These are phyloP conservation scores for Chunga burmeisteri DNA, from an alignment of 2,113 vertebrate species.

Conservation along the genomic window DNA sequence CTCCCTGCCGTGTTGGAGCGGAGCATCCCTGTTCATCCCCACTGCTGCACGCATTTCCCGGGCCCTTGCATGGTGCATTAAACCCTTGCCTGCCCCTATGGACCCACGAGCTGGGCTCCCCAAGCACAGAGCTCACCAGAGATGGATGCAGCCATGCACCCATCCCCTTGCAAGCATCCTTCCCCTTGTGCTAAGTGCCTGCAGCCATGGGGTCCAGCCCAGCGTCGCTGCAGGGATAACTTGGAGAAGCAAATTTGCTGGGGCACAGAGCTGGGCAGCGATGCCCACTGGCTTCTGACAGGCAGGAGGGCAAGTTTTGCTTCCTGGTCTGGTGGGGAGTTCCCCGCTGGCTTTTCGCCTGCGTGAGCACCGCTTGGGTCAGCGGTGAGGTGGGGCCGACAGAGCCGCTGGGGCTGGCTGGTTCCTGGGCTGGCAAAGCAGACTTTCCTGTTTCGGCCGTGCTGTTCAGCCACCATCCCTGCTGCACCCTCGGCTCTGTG, in stretches of 20 bases:
- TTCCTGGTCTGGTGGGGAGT: constrained; percentile 55
- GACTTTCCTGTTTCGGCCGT: constrained; percentile 34
- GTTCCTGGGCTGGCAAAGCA: constrained; percentile 45
- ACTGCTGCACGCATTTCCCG: accelerated
- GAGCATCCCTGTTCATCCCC: neutral
- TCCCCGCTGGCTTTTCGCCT: neutral
- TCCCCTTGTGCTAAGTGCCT: neutral
- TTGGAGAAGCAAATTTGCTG: neutral
- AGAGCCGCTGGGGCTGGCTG: neutral
- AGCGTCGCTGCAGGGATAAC: neutral
- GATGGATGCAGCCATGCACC: neutral
- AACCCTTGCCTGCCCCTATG: accelerated
- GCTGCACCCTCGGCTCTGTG: neutral
- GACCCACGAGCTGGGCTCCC: neutral
- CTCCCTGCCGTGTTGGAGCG: accelerated
- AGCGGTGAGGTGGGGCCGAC: neutral
- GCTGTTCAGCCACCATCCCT: neutral
- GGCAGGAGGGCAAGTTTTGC: neutral
- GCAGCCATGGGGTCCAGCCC: neutral
- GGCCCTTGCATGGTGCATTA: neutral
- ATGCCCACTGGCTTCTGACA: neutral
- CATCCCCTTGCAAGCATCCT: neutral
- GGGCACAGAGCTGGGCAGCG: neutral
- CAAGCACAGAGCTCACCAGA: neutral
- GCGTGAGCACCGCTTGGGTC: neutral